Evolutionary conservation across 2,888 invertebrate genomes (phyloP), one percentile per base, ranked within the genome.

Genomic region (Trachelus troglodyta): DNA sequence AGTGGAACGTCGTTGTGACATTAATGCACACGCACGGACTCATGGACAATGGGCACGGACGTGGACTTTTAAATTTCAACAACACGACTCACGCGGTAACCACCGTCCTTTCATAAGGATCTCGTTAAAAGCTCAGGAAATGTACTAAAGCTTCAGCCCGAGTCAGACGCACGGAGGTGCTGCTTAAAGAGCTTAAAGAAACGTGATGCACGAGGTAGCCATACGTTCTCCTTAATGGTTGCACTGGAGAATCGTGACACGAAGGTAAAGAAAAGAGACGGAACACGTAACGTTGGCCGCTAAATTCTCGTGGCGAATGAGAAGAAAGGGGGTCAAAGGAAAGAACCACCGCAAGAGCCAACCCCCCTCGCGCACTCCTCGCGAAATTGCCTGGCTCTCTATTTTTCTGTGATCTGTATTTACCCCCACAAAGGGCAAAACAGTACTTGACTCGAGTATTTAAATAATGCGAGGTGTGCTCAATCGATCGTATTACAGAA

Each of bases 61-160:
- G 12, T 35, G 35, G 71, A 71, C 31, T 12, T 34, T 23, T 79
- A 83, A 83, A 83, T 81, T 78, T 80, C 80, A 83, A 79, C 76
- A 82, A 79, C 78, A 56, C 77, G n/a, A 77, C 76, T 73, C 71
- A 73, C 31, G 12, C 73, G 34, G 35, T 12, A 74, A 35, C 74
- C 30, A 12, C 31, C 71, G 78, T 77, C 81, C 82, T 85, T 86
- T 87, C 85, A 85, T 74, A 84, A 86, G 82, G 77, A 83, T 82
- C 87, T 87, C 88, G 87, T 87, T 88, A 88, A 88, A 87, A 87
- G 87, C 88, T 84, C 84, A 82, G 87, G 85, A 85, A 88, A 88
- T 85, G 87, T 85, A 84, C 83, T 85, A 85, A 88, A 87, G 83
- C 76, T 73, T 73, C 69, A 75, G 76, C 73, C 75, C 75, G 74